These are phyloP conservation scores for Ptycholaimellus sp. DNA, from an alignment of 2,888 invertebrate genomes.

Conservation along the genomic window DNA sequence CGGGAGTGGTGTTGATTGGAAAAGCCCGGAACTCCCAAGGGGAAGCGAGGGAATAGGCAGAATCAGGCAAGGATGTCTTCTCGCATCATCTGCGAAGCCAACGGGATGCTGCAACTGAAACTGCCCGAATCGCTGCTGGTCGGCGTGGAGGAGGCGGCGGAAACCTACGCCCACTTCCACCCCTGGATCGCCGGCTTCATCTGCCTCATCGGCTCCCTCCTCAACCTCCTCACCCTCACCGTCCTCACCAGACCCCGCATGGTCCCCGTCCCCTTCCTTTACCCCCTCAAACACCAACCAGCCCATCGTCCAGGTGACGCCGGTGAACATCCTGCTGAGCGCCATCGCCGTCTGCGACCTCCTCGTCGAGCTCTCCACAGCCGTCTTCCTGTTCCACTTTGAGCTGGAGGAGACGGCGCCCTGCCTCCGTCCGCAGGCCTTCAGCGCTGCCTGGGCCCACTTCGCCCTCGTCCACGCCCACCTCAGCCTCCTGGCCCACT, in stretches of 20 bases:
- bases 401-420: conserved; percentile 3
- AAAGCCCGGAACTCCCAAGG: no score
- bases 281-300: no score
- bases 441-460: conserved; percentile 27
- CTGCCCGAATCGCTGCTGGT: no score
- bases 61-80: no score
- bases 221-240: conserved; percentile 19
- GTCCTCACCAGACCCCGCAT: conserved; percentile 20
- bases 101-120: no score
- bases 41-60: no score
- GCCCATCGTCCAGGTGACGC: no score
- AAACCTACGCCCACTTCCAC: conserved; percentile 17
- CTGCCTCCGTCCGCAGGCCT: conserved; percentile 14
- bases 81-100: no score
- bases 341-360: conserved; percentile 18
- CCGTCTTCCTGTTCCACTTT: conserved; percentile 20
- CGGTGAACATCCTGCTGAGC: conserved; percentile 17
- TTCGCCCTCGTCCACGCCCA: conserved; percentile 31
- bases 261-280: no score
- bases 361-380: conserved; percentile 16
- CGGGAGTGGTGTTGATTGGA: no score
- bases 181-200: conserved; percentile 18
- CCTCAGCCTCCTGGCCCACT: conserved; percentile 30
- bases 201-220: conserved; percentile 17
- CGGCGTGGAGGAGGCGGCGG: no score